These are phyloP conservation scores for Pangasius larnaudii DNA, from an alignment of 2,797 vertebrate species.

Conservation along the genomic window DNA sequence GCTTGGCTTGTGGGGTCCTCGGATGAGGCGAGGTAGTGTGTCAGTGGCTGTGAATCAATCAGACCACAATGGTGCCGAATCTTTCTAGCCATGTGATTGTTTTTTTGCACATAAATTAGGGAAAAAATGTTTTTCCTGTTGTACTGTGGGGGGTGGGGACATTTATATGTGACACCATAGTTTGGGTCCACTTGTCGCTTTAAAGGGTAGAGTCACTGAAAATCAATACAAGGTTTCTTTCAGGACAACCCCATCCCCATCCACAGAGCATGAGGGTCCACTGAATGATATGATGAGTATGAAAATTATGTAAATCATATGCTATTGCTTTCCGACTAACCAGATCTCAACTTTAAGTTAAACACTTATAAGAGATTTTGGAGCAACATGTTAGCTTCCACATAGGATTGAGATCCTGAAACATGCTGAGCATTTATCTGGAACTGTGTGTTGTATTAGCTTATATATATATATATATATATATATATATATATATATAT, in stretches of 20 bases:
- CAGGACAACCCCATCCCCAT: not conserved
- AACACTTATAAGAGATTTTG: not conserved
- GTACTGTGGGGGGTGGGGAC: not conserved
- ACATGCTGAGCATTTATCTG: not conserved
- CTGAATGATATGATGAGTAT: not conserved
- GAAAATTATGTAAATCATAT: not conserved
- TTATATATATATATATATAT: too few relatives aligned
- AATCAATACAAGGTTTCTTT: constrained; percentile 17
- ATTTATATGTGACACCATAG: not conserved
- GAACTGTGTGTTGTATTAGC: not conserved
- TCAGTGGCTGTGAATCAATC: constrained; percentile 55
- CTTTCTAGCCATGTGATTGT: not conserved
- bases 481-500: too few relatives aligned
- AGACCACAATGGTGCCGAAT: not conserved
- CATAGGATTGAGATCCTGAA: not conserved
- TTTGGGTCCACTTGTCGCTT: constrained; percentile 11
- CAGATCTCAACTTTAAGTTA: not conserved
- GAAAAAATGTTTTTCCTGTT: not conserved
- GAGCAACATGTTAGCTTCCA: not conserved
- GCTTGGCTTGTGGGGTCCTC: constrained; percentile 41
- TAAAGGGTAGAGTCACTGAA: constrained; percentile 2
- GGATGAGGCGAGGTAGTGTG: constrained; percentile 57
- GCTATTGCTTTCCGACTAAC: not conserved
- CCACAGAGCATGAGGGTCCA: not conserved
- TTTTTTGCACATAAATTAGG: not conserved